phyloP scores from a whole-genome alignment of 2,888 invertebrate species.

The Anorthoa munda region DNA sequence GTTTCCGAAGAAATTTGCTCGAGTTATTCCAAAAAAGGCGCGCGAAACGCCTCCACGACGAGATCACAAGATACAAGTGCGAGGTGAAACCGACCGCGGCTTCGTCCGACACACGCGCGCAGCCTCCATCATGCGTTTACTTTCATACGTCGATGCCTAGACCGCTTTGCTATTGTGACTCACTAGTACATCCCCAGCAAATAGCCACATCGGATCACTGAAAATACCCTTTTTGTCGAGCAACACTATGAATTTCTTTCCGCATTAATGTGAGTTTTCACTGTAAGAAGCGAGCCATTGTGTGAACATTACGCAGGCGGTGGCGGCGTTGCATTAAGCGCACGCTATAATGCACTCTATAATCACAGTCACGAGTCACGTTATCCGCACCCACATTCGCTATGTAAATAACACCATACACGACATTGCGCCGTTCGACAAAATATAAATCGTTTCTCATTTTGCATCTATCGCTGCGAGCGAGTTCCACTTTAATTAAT shows the following conservation, averaged over 20 bases:
- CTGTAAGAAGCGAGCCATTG: slow-evolving; percentile 78
- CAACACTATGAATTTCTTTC: slow-evolving; percentile 75
- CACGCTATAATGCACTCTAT: slow-evolving; percentile 83
- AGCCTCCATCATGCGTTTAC: slow-evolving; percentile 71
- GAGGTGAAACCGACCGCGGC: slow-evolving; percentile 88
- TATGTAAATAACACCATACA: slow-evolving; percentile 84
- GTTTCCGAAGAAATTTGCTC: slow-evolving; percentile 89
- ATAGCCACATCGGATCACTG: slow-evolving; percentile 33
- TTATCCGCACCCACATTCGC: slow-evolving; percentile 81
- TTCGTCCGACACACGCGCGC: slow-evolving; percentile 74
- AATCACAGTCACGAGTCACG: slow-evolving; percentile 84
- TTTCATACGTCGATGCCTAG: slow-evolving; percentile 73
- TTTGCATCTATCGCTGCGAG: slow-evolving; percentile 68
- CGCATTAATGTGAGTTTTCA: slow-evolving; percentile 79
- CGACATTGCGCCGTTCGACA: slow-evolving; percentile 75
- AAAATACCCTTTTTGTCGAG: slow-evolving; percentile 67
- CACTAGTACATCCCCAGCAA: slow-evolving; percentile 22
- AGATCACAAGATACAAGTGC: slow-evolving; percentile 86
- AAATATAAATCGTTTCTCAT: slow-evolving; percentile 75
- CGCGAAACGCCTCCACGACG: slow-evolving; percentile 85
- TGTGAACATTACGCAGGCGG: slow-evolving; percentile 80
- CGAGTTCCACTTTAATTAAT: slow-evolving; percentile 69
- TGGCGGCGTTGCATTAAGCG: slow-evolving; percentile 79
- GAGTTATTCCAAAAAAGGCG: slow-evolving; percentile 90
- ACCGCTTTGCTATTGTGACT: slow-evolving; percentile 20